Conservation (phyloP, 2,797 vertebrate genomes). For the Potorous gilbertii region DNA sequence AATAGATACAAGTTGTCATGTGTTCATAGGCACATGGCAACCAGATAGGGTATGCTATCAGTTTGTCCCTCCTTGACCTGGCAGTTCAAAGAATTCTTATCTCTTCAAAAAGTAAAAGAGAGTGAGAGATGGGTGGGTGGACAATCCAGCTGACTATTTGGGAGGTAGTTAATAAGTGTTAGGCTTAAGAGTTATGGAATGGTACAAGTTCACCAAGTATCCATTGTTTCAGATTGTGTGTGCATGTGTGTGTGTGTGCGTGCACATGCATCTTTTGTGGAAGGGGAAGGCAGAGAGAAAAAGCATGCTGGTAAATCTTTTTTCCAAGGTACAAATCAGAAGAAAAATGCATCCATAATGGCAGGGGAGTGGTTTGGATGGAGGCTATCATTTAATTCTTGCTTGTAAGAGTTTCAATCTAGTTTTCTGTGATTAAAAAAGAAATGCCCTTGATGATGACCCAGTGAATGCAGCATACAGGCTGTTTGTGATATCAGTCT, state of each 20-base stretch:
- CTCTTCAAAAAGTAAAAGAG: not conserved
- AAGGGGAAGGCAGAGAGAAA: not conserved
- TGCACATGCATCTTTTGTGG: not conserved
- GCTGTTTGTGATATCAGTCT: conserved; percentile 75
- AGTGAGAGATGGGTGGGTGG: not conserved
- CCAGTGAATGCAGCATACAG: conserved; percentile 57
- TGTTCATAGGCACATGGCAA: not conserved
- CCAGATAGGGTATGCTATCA: not conserved
- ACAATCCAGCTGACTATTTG: not conserved
- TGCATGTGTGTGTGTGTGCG: not conserved
- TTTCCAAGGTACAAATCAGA: not conserved
- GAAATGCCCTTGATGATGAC: conserved; percentile 69
- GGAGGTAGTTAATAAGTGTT: not conserved
- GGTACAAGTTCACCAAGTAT: not conserved
- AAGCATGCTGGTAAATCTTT: not conserved
- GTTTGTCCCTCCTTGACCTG: not conserved
- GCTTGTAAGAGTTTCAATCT: not conserved
- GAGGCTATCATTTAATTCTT: not conserved
- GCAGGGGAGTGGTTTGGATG: not conserved
- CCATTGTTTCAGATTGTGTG: not conserved
- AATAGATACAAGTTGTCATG: not conserved
- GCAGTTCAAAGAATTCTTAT: not conserved
- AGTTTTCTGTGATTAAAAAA: conserved; percentile 69
- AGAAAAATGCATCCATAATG: not conserved
- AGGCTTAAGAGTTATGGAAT: not conserved